Conservation (phyloP, 2,113 vertebrate species). For the Alligator mississippiensis region DNA sequence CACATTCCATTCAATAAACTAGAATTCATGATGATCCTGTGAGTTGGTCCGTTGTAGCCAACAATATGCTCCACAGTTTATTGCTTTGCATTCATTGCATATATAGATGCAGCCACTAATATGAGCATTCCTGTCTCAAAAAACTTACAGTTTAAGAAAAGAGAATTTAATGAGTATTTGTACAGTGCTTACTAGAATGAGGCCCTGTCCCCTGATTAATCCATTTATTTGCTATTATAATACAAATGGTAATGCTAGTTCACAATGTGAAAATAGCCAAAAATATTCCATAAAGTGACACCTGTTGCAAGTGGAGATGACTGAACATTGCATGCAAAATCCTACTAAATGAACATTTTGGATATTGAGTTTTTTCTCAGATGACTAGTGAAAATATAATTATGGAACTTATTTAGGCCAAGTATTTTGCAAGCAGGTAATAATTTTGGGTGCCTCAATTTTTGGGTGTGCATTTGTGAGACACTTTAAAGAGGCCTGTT, state of each 20-base stretch:
- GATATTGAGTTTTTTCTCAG: slow-evolving; percentile 40
- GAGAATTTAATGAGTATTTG: neutral
- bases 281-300: neutral
- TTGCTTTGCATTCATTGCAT: no score
- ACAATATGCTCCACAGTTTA: no score
- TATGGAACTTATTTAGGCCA: neutral
- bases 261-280: neutral
- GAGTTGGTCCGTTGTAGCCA: no score
- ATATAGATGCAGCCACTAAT: neutral
- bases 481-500: neutral
- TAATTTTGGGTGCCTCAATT: neutral
- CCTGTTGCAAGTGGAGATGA: neutral
- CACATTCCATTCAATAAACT: no score
- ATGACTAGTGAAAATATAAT: neutral
- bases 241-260: neutral
- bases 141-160: neutral
- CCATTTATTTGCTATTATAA: neutral
- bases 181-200: neutral
- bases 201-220: neutral
- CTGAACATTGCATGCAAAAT: neutral
- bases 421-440: neutral
- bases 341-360: neutral
- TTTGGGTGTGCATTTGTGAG: neutral
- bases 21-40: no score
- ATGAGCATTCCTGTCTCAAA: neutral